These are phyloP conservation scores for Diphyllodes magnificus DNA, from an alignment of 2,113 vertebrate species.

Conservation along the genomic window DNA sequence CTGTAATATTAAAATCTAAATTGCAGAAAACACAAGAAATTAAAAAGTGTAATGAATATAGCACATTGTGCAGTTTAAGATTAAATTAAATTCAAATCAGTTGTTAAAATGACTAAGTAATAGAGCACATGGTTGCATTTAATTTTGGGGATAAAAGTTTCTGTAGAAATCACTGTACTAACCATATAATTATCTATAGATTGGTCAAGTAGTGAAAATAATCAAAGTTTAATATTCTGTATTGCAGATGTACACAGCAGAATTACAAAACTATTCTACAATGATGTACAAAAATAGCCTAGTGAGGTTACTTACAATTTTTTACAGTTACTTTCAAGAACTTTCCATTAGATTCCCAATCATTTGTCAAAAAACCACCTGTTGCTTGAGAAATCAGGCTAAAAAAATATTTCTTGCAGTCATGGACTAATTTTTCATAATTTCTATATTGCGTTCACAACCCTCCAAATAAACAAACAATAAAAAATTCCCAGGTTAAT, in stretches of 20 bases:
- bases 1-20: slow-evolving; percentile 42
- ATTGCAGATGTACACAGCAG: background rate
- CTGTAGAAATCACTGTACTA: background rate
- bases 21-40: slow-evolving; percentile 31
- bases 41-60: slow-evolving; percentile 3
- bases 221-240: background rate
- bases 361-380: background rate
- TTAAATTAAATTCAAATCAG: slow-evolving; percentile 38
- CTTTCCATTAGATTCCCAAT: background rate
- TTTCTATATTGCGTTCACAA: background rate
- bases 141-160: background rate
- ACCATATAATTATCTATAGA: background rate
- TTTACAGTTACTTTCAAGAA: background rate
- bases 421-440: background rate
- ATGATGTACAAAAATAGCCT: background rate
- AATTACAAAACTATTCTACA: background rate
- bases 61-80: slow-evolving; percentile 6
- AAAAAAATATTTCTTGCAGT: background rate
- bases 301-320: background rate
- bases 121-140: background rate
- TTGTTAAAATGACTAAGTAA: slow-evolving; percentile 9
- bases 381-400: background rate
- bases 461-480: background rate
- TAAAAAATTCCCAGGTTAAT: background rate
- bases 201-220: background rate